These are phyloP conservation scores for Galago senegalensis DNA, from an alignment of 2,797 vertebrate species.

Conservation along the genomic window DNA sequence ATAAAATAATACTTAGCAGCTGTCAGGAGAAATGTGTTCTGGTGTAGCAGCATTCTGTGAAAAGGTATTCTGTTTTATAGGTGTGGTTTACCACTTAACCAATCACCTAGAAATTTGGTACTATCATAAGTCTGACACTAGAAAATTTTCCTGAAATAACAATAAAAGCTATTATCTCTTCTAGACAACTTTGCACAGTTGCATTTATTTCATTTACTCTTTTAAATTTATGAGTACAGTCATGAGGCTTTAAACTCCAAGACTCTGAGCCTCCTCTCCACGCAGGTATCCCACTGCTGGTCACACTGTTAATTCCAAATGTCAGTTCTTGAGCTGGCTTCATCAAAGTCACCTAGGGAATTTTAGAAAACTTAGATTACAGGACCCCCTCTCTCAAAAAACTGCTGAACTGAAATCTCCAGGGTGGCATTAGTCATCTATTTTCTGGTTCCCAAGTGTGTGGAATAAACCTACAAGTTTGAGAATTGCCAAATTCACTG, in stretches of 20 bases:
- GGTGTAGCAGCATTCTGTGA: background rate
- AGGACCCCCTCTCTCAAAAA: background rate
- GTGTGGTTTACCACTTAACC: background rate
- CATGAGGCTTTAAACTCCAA: background rate
- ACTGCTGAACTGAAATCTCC: background rate
- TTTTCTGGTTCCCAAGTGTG: background rate
- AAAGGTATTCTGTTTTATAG: background rate
- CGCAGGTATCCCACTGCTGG: background rate
- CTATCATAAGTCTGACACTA: background rate
- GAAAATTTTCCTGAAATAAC: background rate
- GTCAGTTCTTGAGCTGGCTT: background rate
- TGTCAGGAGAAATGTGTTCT: background rate
- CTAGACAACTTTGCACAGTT: background rate
- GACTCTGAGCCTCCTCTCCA: background rate
- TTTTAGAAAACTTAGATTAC: background rate
- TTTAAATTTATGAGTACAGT: conserved; percentile 29
- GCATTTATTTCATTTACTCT: background rate
- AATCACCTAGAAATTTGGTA: background rate
- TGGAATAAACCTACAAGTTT: background rate
- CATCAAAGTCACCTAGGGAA: background rate
- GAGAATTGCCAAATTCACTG: background rate
- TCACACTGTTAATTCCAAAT: background rate
- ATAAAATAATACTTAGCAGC: no score
- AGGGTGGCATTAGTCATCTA: background rate
- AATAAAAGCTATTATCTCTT: background rate